phyloP scores from a whole-genome alignment of 2,113 vertebrate species.

The Stigmatopora argus region DNA sequence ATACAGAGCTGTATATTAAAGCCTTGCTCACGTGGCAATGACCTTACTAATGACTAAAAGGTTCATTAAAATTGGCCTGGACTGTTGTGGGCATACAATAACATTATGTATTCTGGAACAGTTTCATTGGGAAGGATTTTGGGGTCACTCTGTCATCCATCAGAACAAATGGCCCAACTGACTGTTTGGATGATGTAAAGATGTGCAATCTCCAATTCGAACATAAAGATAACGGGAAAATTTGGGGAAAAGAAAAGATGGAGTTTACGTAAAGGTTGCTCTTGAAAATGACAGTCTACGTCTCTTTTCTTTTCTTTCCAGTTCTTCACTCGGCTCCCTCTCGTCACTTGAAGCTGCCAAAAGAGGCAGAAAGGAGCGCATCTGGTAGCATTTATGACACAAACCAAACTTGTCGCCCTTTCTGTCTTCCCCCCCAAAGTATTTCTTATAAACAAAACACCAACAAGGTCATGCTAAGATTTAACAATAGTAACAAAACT shows the following conservation, averaged over 20 bases:
- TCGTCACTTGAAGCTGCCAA: conserved; percentile 43
- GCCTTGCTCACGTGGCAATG: not conserved
- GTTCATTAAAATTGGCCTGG: not conserved
- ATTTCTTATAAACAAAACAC: conserved; percentile 68
- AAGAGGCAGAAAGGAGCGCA: conserved; percentile 56
- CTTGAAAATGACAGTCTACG: conserved; percentile 39
- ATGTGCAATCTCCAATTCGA: not conserved
- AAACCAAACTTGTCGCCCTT: conserved; percentile 63
- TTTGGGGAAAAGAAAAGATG: conserved; percentile 25
- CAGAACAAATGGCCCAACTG: no score
- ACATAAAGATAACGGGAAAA: not conserved
- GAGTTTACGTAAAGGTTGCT: conserved; percentile 50
- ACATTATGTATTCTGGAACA: not conserved
- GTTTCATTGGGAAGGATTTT: no score
- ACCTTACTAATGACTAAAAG: not conserved
- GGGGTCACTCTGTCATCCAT: no score
- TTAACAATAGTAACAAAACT: conserved; percentile 70
- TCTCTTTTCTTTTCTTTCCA: conserved; percentile 39
- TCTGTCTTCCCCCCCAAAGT: conserved; percentile 43
- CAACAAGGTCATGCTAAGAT: conserved; percentile 68
- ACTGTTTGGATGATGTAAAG: not conserved
- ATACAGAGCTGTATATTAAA: no score
- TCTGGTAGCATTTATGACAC: conserved; percentile 74
- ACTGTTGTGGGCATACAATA: not conserved
- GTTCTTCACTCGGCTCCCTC: conserved; percentile 23